These are phyloP conservation scores for Silurus aristotelis DNA, from an alignment of 2,797 vertebrate species.

Conservation along the genomic window DNA sequence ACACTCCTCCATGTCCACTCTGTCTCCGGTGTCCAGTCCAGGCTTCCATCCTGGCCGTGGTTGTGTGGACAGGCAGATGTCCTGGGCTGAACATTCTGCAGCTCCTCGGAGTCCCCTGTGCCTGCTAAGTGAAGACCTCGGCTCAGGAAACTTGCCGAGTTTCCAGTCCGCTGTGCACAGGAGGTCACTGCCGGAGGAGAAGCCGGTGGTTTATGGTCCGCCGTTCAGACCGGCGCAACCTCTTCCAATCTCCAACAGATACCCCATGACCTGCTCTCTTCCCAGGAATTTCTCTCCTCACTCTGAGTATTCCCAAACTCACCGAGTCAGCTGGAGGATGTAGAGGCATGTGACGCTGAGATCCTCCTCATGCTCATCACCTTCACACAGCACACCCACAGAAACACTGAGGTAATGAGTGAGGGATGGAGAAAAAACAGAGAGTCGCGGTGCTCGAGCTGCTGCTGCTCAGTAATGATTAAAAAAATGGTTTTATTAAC, in stretches of 20 bases:
- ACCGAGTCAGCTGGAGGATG: conserved; percentile 51
- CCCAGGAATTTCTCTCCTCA: conserved; percentile 46
- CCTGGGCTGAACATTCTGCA: conserved; percentile 73
- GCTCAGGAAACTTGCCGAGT: conserved; percentile 73
- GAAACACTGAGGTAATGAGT: not conserved
- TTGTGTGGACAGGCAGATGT: conserved; percentile 66
- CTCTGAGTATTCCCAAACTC: conserved; percentile 21
- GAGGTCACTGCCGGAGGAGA: conserved; percentile 78
- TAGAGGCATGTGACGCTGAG: not conserved
- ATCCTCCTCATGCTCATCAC: not conserved
- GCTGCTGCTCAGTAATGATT: not conserved
- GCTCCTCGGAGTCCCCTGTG: conserved; percentile 80
- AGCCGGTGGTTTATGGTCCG: conserved; percentile 68
- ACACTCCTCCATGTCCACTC: conserved; percentile 60
- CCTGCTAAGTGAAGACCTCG: conserved; percentile 83
- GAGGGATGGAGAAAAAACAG: not conserved
- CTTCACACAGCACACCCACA: conserved; percentile 5
- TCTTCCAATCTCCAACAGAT: conserved; percentile 70
- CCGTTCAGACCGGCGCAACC: conserved; percentile 76
- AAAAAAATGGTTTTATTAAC: not conserved
- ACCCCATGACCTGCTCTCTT: conserved; percentile 74
- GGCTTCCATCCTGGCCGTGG: conserved; percentile 67
- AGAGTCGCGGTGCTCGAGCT: not conserved
- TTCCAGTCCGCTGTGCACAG: conserved; percentile 78
- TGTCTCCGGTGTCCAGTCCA: conserved; percentile 66